These are phyloP conservation scores for Physeter macrocephalus DNA, from an alignment of 2,113 vertebrate species.

Conservation along the genomic window DNA sequence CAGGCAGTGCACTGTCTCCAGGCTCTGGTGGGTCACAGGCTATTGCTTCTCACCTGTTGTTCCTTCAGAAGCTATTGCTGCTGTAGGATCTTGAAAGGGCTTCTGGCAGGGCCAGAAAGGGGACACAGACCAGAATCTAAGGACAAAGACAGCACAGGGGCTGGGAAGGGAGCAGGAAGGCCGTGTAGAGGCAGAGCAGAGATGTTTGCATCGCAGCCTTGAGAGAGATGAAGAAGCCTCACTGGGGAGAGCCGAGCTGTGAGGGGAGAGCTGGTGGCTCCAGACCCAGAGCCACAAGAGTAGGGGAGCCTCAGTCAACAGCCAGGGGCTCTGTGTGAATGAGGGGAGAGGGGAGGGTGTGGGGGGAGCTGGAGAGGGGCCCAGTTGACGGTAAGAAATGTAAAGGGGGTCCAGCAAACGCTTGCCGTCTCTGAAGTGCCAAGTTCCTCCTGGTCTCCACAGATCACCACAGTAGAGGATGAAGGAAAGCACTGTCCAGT, in stretches of 20 bases:
- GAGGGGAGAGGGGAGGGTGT: fast-evolving
- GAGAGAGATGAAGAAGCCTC: neutral
- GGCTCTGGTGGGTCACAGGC: neutral
- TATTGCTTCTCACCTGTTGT: neutral
- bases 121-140: neutral
- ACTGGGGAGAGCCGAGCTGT: neutral
- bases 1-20: neutral
- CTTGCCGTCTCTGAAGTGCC: neutral
- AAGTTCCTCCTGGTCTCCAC: neutral
- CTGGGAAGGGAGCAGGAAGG: neutral
- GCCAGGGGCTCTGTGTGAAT: neutral
- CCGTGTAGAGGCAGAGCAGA: neutral
- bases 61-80: neutral
- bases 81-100: neutral
- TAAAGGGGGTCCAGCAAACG: neutral
- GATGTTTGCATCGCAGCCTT: neutral
- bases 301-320: neutral
- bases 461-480: neutral
- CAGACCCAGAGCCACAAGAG: neutral
- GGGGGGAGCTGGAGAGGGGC: neutral
- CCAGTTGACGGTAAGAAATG: neutral
- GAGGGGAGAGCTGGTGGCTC: neutral
- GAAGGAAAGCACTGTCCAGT: neutral
- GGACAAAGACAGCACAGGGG: neutral
- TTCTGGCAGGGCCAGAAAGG: neutral